Conservation (phyloP, 1,140 invertebrate genomes). For the Parapsyche elsis region DNA sequence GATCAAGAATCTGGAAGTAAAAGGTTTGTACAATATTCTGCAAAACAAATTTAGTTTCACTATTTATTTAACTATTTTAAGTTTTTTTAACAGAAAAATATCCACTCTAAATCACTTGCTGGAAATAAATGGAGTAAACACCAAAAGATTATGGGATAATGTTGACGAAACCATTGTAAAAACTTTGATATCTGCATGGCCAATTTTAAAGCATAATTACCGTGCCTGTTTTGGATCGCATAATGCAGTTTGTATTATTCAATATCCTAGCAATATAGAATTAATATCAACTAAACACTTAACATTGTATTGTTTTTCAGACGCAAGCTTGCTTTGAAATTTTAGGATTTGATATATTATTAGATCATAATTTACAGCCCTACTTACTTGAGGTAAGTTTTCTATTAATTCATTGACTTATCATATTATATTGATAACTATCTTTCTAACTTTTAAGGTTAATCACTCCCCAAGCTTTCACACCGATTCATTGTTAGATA, state of each 20-base stretch:
- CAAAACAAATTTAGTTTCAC: neutral
- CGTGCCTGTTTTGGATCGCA: constrained; percentile 88
- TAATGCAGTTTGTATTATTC: constrained; percentile 68
- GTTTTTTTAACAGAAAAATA: constrained; percentile 72
- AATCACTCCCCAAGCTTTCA: constrained; percentile 94
- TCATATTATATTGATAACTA: constrained; percentile 26
- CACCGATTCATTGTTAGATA: constrained; percentile 84
- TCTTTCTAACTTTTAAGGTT: constrained; percentile 66
- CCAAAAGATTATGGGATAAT: constrained; percentile 79
- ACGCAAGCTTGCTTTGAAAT: constrained; percentile 90
- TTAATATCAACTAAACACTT: neutral
- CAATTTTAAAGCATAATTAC: constrained; percentile 88
- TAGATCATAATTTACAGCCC: constrained; percentile 87
- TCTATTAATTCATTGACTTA: neutral
- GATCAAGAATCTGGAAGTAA: constrained; percentile 85
- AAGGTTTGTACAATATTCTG: constrained; percentile 66
- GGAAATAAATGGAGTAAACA: constrained; percentile 75
- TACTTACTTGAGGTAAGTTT: constrained; percentile 81
- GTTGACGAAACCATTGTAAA: constrained; percentile 93
- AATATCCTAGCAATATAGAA: neutral
- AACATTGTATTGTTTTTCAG: constrained; percentile 55
- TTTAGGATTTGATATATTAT: constrained; percentile 87
- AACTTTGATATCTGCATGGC: constrained; percentile 86
- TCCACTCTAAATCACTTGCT: constrained; percentile 84
- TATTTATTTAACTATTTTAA: too few species aligned